Evolutionary conservation across 92 coral and sea anemone genomes (phyloP).

Genomic region (Chrysogorgia sp.): DNA sequence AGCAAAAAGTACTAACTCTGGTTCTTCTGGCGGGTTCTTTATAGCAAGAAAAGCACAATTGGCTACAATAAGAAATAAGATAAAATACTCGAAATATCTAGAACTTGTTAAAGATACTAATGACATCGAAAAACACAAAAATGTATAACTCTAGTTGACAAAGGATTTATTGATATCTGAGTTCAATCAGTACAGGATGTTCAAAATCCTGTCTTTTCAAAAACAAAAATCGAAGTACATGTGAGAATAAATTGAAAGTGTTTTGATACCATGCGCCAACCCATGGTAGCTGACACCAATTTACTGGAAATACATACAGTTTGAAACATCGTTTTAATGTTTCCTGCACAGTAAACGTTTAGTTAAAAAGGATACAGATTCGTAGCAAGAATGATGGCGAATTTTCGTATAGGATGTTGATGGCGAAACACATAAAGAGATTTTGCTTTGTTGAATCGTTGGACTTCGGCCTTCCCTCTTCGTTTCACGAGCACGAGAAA

Average conservation of each 20-base stretch:
- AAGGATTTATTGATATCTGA: neutral
- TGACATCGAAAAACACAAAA: neutral
- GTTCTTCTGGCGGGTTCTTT: slow-evolving; percentile 90
- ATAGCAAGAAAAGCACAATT: slow-evolving; percentile 92
- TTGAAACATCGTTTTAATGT: neutral
- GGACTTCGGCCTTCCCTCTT: slow-evolving; percentile 80
- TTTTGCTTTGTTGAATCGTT: slow-evolving; percentile 82
- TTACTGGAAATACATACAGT: neutral
- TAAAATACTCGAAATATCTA: slow-evolving; percentile 88
- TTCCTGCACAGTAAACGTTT: neutral
- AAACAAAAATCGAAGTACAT: no score
- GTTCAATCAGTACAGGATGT: no score
- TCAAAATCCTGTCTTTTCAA: no score
- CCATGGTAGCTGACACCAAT: no score
- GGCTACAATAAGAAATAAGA: slow-evolving; percentile 79
- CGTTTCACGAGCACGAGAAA: slow-evolving; percentile 84
- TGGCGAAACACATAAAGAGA: slow-evolving; percentile 86
- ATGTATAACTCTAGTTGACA: neutral
- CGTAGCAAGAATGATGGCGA: slow-evolving; percentile 69
- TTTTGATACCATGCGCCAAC: no score
- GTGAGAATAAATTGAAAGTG: no score
- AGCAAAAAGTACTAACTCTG: slow-evolving; percentile 74
- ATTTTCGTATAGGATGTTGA: slow-evolving; percentile 75
- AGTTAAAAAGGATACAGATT: slow-evolving; percentile 84
- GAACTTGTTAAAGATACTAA: neutral